A percentile compares a stretch with the other conserved stretches of the same genome.
These are phyloP conservation scores for Trachelus tabidus DNA, from an alignment of 2,888 invertebrate genomes.

Conservation along the genomic window DNA sequence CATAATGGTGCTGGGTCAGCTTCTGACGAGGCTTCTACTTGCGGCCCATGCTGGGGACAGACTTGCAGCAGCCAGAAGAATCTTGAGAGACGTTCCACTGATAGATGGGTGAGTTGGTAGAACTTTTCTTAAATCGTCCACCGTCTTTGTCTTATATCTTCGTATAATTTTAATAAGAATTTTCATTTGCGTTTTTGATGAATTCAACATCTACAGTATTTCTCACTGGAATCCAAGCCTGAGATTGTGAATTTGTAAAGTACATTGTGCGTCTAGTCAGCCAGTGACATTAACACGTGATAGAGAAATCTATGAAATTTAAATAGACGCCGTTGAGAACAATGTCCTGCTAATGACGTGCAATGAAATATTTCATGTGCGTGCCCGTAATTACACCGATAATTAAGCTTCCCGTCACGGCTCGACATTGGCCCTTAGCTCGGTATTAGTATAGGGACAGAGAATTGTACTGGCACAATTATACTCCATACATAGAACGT, in stretches of 20 bases:
- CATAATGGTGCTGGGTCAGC: constrained; percentile 64
- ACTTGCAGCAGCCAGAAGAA: constrained; percentile 59
- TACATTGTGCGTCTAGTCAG: background rate
- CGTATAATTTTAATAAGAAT: background rate
- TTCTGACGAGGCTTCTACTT: constrained; percentile 60
- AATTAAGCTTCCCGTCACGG: constrained; percentile 34
- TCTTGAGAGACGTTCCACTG: constrained; percentile 58
- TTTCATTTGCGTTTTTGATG: no score
- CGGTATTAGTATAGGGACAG: background rate
- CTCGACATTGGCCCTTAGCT: background rate
- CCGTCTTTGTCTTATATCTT: background rate
- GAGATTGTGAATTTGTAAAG: background rate
- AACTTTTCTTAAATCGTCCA: background rate
- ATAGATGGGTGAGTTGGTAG: constrained; percentile 56
- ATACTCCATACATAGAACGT: background rate
- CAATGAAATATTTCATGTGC: constrained; percentile 26
- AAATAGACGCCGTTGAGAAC: constrained; percentile 16
- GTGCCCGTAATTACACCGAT: constrained; percentile 39
- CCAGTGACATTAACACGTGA: background rate
- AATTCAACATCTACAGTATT: no score
- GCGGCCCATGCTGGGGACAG: constrained; percentile 62
- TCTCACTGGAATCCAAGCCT: no score
- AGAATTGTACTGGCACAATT: background rate
- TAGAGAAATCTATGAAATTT: background rate
- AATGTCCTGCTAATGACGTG: constrained; percentile 38